phyloP scores from a whole-genome alignment of 2,888 invertebrate species.

The Platypus cylindrus region DNA sequence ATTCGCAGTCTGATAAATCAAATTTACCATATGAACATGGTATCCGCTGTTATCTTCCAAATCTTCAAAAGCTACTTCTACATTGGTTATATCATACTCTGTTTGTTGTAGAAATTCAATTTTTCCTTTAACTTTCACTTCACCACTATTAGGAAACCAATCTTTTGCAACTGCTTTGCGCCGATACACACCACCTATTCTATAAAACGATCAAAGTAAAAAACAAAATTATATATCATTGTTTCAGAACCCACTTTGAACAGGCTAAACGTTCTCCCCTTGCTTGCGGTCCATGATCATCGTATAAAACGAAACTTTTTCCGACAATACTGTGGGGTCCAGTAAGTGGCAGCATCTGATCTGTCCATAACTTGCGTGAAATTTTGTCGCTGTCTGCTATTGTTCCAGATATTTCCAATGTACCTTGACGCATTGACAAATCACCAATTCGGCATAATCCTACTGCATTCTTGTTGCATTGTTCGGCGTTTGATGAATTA shows the following conservation, averaged over 20 bases:
- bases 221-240: background rate
- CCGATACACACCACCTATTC: conserved; percentile 59
- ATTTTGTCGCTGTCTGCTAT: conserved; percentile 49
- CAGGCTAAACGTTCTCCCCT: conserved; percentile 83
- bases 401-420: conserved; percentile 60
- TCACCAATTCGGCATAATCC: conserved; percentile 67
- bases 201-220: conserved; percentile 28
- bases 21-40: conserved; percentile 66
- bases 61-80: conserved; percentile 63
- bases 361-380: conserved; percentile 68
- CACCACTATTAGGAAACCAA: conserved; percentile 75
- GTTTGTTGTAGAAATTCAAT: conserved; percentile 77
- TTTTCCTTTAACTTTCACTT: conserved; percentile 53
- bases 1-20: conserved; percentile 4
- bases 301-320: conserved; percentile 75
- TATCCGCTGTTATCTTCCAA: conserved; percentile 57
- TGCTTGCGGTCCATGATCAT: conserved; percentile 77
- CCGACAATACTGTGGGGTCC: conserved; percentile 65
- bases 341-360: conserved; percentile 59
- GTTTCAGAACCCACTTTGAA: conserved; percentile 49
- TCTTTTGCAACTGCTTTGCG: conserved; percentile 76
- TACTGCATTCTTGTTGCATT: conserved; percentile 43
- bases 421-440: conserved; percentile 56
- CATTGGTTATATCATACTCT: conserved; percentile 70
- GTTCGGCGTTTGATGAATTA: conserved; percentile 43